Percentiles rank a stretch among this genome's conserved stretches.
Evolutionary conservation across 2,888 invertebrate species (phyloP).

Genomic region (Tinea trinotella): DNA sequence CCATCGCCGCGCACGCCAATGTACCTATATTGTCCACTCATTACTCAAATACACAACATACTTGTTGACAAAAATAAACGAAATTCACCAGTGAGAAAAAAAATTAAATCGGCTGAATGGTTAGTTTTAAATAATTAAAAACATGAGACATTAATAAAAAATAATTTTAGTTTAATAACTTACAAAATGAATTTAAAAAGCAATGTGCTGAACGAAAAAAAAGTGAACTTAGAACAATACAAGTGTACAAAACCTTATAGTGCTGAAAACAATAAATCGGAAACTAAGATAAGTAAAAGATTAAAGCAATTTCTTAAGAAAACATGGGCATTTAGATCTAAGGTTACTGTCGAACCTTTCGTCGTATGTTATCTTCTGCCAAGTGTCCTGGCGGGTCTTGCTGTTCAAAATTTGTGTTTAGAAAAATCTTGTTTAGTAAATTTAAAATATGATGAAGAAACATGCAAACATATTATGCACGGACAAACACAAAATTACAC

Average conservation of each 20-base stretch:
- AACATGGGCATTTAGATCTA: conserved; percentile 52
- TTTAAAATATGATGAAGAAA: conserved; percentile 61
- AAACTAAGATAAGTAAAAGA: conserved; percentile 46
- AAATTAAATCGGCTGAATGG: neutral
- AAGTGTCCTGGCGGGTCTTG: conserved; percentile 76
- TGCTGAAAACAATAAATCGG: conserved; percentile 42
- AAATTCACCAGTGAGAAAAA: conserved; percentile 12
- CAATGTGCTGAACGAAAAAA: conserved; percentile 61
- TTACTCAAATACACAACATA: neutral
- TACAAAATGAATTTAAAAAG: conserved; percentile 64
- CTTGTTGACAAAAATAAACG: neutral
- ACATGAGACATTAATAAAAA: conserved; percentile 14
- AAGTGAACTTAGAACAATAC: conserved; percentile 51
- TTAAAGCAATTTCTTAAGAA: conserved; percentile 53
- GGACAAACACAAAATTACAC: conserved; percentile 51
- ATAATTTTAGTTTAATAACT: neutral
- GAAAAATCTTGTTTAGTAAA: conserved; percentile 74
- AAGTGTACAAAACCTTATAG: conserved; percentile 46
- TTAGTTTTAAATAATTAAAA: neutral
- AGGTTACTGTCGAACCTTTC: conserved; percentile 78
- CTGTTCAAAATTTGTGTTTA: conserved; percentile 68
- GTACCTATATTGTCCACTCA: neutral
- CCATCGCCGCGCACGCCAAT: conserved; percentile 24
- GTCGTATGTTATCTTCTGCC: conserved; percentile 77
- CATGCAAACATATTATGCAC: conserved; percentile 66